Evolutionary conservation across 2,888 invertebrate species (phyloP), one percentile per base, ranked within the genome.

Genomic region (Drosophila tripunctata): DNA sequence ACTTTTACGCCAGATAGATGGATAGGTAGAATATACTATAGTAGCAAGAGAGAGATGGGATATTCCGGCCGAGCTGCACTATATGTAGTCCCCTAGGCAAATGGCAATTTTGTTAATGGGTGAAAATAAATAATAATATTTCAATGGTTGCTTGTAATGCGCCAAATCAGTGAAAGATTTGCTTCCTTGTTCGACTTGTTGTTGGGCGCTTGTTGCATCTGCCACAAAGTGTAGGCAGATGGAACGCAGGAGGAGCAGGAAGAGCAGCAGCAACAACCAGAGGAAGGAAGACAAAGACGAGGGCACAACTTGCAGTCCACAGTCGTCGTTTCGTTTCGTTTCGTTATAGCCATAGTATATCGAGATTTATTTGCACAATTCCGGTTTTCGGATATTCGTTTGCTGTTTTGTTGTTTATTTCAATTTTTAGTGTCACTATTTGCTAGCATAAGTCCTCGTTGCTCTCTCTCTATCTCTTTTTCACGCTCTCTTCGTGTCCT

Each of bases 331-430:
- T 54, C 70, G 73, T 27, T 27, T 27, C 69, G 68, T n/a, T n/a
- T n/a, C n/a, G n/a, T n/a, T n/a, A n/a, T n/a, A n/a, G n/a, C n/a
- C n/a, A n/a, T 30, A 24, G 41, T 41, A 31, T 83, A 79, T 78
- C 70, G 75, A 80, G 85, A 85, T 85, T 84, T 84, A 84, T 84
- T 84, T 84, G 85, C 85, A 83, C 82, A 80, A 83, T 84, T 84
- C 84, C 86, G 83, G 83, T 85, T 83, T 84, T 76, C 40, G 72
- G 68, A 54, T 65, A 58, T 75, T 70, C 66, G 64, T 68, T 77
- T 70, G 58, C 7, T 70, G 64, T 68, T 77, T 70, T 56, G 5
- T 70, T 24, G 15, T 69, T 78, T 72, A 67, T 71, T 75, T 85
- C 67, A 69, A 68, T 76, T 78, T 81, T 74, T 68, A 78, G 66